Conservation (phyloP, 2,797 vertebrate genomes). For the Sebastes diaconus region DNA sequence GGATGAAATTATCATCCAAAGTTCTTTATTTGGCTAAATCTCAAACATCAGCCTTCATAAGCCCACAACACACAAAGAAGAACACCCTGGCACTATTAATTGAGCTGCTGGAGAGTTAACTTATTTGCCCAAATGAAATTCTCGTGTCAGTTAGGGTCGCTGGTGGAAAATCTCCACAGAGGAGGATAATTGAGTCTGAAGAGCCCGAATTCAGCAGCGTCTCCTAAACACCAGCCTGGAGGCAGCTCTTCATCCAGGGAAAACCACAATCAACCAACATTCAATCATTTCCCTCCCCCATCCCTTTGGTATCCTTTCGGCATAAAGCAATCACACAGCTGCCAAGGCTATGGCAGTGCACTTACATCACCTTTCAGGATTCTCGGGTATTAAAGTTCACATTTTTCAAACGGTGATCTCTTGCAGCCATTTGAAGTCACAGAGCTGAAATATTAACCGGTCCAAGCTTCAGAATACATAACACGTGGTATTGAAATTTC, state of each 20-base stretch:
- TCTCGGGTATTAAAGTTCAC: conserved; percentile 30
- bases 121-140: conserved; percentile 15
- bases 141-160: conserved; percentile 7
- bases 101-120: background rate
- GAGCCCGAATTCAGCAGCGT: background rate
- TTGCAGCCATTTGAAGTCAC: conserved; percentile 8
- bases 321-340: conserved; percentile 48
- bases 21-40: background rate
- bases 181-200: conserved; percentile 19
- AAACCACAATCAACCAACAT: conserved; percentile 33
- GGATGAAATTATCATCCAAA: background rate
- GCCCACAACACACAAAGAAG: background rate
- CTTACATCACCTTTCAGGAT: conserved; percentile 55
- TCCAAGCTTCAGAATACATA: conserved; percentile 10
- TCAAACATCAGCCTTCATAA: background rate
- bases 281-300: conserved; percentile 31
- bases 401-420: conserved; percentile 31
- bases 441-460: background rate
- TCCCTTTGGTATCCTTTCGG: conserved; percentile 29
- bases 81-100: background rate
- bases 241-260: conserved; percentile 4
- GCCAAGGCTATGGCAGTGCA: conserved; percentile 29
- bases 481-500: background rate
- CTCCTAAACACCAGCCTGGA: conserved; percentile 1
- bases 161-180: conserved; percentile 1